Percentiles rank a stretch among this genome's conserved stretches.
Conservation (phyloP, 2,888 invertebrate species). For the Cerastis rubricosa region DNA sequence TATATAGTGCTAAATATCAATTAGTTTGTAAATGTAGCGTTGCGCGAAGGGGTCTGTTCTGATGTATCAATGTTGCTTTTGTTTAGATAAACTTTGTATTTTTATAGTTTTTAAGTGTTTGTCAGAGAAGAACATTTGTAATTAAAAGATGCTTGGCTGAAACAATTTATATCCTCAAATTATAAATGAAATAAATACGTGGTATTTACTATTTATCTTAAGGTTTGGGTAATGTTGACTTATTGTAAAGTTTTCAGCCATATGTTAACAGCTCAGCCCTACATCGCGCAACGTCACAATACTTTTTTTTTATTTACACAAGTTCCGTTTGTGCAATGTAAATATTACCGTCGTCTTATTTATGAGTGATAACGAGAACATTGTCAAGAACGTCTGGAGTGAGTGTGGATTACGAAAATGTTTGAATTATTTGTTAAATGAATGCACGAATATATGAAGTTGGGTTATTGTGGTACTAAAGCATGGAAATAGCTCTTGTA, state of each 20-base stretch:
- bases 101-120: constrained; percentile 61
- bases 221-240: constrained; percentile 52
- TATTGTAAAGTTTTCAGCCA: constrained; percentile 28
- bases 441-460: constrained; percentile 46
- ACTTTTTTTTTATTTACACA: constrained; percentile 65
- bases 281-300: constrained; percentile 58
- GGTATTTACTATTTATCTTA: constrained; percentile 38
- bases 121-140: constrained; percentile 34
- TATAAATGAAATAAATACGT: constrained; percentile 34
- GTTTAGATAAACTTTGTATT: constrained; percentile 52
- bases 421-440: constrained; percentile 61
- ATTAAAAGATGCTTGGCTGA: constrained; percentile 23
- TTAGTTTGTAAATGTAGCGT: constrained; percentile 53
- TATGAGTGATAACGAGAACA: constrained; percentile 67
- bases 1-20: constrained; percentile 78
- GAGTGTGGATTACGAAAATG: constrained; percentile 60
- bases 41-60: constrained; percentile 47
- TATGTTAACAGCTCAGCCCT: constrained; percentile 32
- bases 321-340: constrained; percentile 81
- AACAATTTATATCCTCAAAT: constrained; percentile 12
- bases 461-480: constrained; percentile 53
- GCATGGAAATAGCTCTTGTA: constrained; percentile 38
- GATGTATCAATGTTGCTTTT: constrained; percentile 40
- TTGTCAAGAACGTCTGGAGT: constrained; percentile 61
- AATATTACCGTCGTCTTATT: constrained; percentile 75